A percentile compares a stretch with the other conserved stretches of the same genome.
These are phyloP conservation scores for Drosophila engyochracea DNA, from an alignment of 2,888 invertebrate genomes.

Conservation along the genomic window DNA sequence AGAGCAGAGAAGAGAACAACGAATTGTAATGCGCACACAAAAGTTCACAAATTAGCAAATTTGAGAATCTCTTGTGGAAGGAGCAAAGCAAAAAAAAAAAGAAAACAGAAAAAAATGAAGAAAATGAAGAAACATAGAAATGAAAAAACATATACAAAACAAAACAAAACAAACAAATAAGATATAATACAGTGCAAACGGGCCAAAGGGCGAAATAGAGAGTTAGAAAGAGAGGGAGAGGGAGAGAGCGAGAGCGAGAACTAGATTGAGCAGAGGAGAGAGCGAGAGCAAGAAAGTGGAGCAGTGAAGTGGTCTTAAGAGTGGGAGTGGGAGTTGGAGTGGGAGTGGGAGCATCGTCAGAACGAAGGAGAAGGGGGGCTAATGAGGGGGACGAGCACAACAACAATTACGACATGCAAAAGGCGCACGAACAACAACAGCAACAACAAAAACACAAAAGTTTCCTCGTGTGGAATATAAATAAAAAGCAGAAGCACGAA, in stretches of 20 bases:
- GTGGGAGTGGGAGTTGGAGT: conserved; percentile 12
- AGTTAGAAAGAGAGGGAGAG: conserved; percentile 12
- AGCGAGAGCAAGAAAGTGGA: conserved; percentile 7
- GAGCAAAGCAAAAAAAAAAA: conserved; percentile 21
- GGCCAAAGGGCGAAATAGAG: conserved; percentile 20
- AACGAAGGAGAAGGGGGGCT: not conserved
- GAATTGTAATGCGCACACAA: conserved; percentile 74
- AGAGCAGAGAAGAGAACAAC: conserved; percentile 16
- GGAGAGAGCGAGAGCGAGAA: conserved; percentile 4
- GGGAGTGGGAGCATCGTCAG: not conserved
- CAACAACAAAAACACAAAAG: conserved; percentile 55
- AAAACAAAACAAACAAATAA: conserved; percentile 58
- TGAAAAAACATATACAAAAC: conserved; percentile 23
- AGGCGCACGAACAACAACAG: conserved; percentile 29
- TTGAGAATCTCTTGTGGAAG: conserved; percentile 70
- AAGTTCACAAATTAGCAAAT: conserved; percentile 83
- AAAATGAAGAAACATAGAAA: conserved; percentile 4
- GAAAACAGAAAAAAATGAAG: not conserved
- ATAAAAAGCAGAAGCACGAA: conserved; percentile 28
- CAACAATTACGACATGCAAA: conserved; percentile 47
- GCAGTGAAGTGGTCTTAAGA: conserved; percentile 17
- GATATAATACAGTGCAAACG: conserved; percentile 49
- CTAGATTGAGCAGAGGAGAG: not conserved
- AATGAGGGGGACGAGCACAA: not conserved
- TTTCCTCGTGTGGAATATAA: conserved; percentile 60